These are phyloP conservation scores for Porphyrio hochstetteri DNA, from an alignment of 2,113 vertebrate species.

Conservation along the genomic window DNA sequence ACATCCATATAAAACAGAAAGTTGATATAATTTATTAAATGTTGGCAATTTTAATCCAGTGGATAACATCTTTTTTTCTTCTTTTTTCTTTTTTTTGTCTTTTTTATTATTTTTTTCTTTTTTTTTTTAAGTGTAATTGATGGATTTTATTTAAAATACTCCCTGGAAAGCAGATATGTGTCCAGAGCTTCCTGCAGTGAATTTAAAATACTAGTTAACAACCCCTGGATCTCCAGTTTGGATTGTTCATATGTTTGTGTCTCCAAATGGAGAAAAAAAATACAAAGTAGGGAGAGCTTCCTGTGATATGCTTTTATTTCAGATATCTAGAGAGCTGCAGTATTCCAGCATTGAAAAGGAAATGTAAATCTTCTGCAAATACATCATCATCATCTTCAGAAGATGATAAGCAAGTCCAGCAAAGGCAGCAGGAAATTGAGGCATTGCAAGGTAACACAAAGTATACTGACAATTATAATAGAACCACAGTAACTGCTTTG, in stretches of 20 bases:
- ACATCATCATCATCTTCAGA: conserved; percentile 81
- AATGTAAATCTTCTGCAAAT: conserved; percentile 79
- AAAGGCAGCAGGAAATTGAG: conserved; percentile 20
- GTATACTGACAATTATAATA: not conserved
- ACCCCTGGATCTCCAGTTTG: not conserved
- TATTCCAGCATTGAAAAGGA: conserved; percentile 84
- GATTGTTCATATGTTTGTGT: not conserved
- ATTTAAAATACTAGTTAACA: conserved; percentile 2
- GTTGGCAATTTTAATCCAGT: not conserved
- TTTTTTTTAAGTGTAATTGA: not conserved
- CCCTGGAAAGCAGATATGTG: not conserved
- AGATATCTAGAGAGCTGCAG: conserved; percentile 88
- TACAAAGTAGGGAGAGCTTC: not conserved
- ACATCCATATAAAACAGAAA: not conserved
- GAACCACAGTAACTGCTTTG: not conserved
- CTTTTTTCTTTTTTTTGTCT: not conserved
- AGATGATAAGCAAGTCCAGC: conserved; percentile 76
- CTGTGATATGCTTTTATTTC: not conserved
- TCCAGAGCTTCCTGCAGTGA: conserved; percentile 7
- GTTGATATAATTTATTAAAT: not conserved
- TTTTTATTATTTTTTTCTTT: too few species aligned
- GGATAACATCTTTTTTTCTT: not conserved
- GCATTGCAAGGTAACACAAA: conserved; percentile 70
- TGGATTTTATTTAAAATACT: conserved; percentile 5
- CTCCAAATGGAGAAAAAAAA: not conserved